Base-by-base conservation (phyloP, 2,888 invertebrate species). In the Phalangium opilio region DNA sequence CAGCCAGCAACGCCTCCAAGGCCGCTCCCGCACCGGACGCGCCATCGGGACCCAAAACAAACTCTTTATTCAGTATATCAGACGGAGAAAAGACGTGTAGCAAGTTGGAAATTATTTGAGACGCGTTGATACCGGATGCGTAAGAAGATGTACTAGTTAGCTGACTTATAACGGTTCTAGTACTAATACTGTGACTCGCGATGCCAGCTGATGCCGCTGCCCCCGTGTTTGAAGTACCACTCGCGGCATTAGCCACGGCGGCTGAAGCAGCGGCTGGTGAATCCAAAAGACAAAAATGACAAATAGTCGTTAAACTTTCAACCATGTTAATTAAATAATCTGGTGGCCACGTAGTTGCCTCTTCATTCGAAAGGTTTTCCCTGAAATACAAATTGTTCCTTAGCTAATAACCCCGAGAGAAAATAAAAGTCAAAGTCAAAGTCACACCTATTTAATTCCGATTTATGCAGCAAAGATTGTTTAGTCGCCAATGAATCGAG, bases 201-300 rank as follows among this genome's bases (percentile, higher is more conserved):
- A 27, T 27, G 8, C 27, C 27, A 4, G 27, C 27, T 27, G 49
- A 36, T 41, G 43, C 39, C 20, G 34, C 36, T 5, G 42, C 27
- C 11, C 33, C 15, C n/a, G 41, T 39, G 20, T 41, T 41, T 33
- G 35, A 21, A 43, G 17, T 20, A n/a, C 27, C 56, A 27, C 27
- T 27, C 4, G 27, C 27, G 10, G 63, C 62, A 12, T 61, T 57
- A 34, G 60, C 60, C 44, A 62, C 59, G 39, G 64, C 64, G 36
- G 64, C 59, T 36, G 63, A 61, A 20, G 65, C 62, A 36, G 50
- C 50, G 20, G 49, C 45, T 20, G 53, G 49, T 33, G 52, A 62
- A 62, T 81, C 81, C 57, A 85, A 67, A 47, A 85, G 68, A 58
- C 83, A 84, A 62, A 81, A 84, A 64, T 85, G 85, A 57, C 81